Evolutionary conservation across 1,140 invertebrate species (phyloP).

Genomic region (Gryon sp.): DNA sequence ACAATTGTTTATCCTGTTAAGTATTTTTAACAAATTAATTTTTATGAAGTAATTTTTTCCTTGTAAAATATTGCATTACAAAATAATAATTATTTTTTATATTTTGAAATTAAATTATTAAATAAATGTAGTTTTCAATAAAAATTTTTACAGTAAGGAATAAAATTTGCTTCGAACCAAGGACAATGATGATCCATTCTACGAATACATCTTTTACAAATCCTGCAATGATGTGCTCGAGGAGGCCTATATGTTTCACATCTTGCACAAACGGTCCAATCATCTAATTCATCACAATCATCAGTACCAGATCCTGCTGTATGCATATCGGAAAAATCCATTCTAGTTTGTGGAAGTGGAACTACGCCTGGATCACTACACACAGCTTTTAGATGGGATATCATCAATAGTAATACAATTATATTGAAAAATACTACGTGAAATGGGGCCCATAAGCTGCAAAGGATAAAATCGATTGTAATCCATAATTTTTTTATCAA

Average conservation of each 20-base stretch:
- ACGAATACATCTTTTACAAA: constrained; percentile 92
- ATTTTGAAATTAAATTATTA: too few relatives aligned
- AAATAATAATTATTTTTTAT: too few relatives aligned
- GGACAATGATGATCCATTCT: constrained; percentile 96
- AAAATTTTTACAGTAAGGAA: too few relatives aligned
- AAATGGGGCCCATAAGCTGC: constrained; percentile 91
- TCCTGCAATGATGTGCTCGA: constrained; percentile 92
- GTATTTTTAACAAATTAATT: constrained; percentile 34
- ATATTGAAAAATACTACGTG: constrained; percentile 91
- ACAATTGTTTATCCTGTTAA: constrained; percentile 94
- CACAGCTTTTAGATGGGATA: constrained; percentile 91
- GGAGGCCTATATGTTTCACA: constrained; percentile 93
- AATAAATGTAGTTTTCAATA: too few relatives aligned
- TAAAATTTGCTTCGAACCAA: constrained; percentile 78
- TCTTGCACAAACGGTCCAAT: constrained; percentile 92
- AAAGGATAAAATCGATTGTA: constrained; percentile 70
- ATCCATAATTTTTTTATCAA: too few relatives aligned
- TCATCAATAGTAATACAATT: constrained; percentile 86
- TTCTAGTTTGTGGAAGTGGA: constrained; percentile 87
- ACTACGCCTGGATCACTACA: constrained; percentile 94
- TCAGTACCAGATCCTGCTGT: constrained; percentile 78
- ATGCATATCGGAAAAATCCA: constrained; percentile 93
- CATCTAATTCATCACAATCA: constrained; percentile 81
- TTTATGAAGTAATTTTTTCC: background rate
- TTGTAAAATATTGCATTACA: too few relatives aligned